Base-by-base conservation (phyloP, 2,797 vertebrate species). In the Artibeus lituratus region DNA sequence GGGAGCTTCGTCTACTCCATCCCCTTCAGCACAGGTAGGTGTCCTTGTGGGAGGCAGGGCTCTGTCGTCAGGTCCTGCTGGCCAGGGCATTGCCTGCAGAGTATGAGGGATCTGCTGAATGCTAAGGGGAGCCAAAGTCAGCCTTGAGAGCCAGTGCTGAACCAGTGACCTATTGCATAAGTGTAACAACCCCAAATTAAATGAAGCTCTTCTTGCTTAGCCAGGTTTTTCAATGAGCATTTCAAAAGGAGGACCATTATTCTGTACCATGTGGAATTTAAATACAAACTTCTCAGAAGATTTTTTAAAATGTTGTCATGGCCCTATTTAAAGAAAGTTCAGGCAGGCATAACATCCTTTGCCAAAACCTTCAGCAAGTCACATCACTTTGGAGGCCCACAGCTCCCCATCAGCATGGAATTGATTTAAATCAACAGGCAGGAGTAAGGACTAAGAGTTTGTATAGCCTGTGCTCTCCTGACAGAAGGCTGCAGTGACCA, bases 1-100 rank as follows among this genome's bases (percentile, higher is more conserved):
- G 99, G 99, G 21, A 99, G 99, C 88, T 99, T 99, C 85, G 98
- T 99, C 92, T 99, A 99, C 97, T 99, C 99, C 0, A 99, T 99
- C 59, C 99, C 99, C 0, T 99, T 99, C 97, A 99, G 99, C 96
- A 98, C 99, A 98, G 99, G 99, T 99, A 95, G 90, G 59, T 97
- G 22, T 73, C 70, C 86, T 82, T 74, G n/a, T 82, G 37, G 82
- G 32, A 49, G 44, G 32, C 0, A 0, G 15, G 44, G 26, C 8
- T n/a, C 37, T 62, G 72, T 35, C 37, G 3, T 32, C n/a, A 55
- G 18, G 10, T 22, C 19, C 70, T 80, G 10, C 16, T 87, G 59
- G 3, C 89, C 82, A 26, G 35, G 7, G 5, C 11, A 0, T 5
- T 42, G 32, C 72, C 7, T 73, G 35, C 29, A 42, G 44, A 26